Evolutionary conservation across 2,888 invertebrate genomes (phyloP).

Genomic region (Dimorphilus gyrociliatus): DNA sequence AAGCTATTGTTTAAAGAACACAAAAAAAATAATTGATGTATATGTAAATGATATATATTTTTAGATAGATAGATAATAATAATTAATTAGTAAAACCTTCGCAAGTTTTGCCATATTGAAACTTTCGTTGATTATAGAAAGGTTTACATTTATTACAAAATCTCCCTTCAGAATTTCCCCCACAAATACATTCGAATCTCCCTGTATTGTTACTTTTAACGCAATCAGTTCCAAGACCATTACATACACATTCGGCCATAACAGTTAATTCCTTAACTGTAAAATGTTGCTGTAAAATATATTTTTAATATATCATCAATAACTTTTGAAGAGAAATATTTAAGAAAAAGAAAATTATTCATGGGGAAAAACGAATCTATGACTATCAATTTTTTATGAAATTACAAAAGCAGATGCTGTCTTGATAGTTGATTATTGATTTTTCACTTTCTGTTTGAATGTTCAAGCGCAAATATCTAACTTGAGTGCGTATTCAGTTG

Average conservation of each 20-base stretch:
- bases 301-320: no score
- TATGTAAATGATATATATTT: slow-evolving; percentile 2
- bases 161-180: slow-evolving; percentile 16
- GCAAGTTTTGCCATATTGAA: slow-evolving; percentile 13
- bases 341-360: no score
- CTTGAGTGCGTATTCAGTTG: no score
- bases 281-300: slow-evolving; percentile 18
- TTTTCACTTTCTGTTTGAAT: no score
- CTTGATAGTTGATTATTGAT: no score
- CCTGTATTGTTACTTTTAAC: slow-evolving; percentile 10
- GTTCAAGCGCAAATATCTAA: no score
- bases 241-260: slow-evolving; percentile 19
- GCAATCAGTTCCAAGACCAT: slow-evolving; percentile 15
- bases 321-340: no score
- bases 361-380: no score
- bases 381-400: no score
- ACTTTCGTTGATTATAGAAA: slow-evolving; percentile 17
- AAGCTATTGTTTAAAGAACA: no score
- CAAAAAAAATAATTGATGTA: no score
- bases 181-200: slow-evolving; percentile 20
- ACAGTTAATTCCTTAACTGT: slow-evolving; percentile 15
- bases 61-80: not conserved
- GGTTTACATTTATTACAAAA: slow-evolving; percentile 17
- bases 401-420: no score
- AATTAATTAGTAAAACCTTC: slow-evolving; percentile 10